Evolutionary conservation across 2,113 vertebrate genomes (phyloP), one percentile per base, ranked within the genome.

Genomic region (Stegostoma tigrinum): DNA sequence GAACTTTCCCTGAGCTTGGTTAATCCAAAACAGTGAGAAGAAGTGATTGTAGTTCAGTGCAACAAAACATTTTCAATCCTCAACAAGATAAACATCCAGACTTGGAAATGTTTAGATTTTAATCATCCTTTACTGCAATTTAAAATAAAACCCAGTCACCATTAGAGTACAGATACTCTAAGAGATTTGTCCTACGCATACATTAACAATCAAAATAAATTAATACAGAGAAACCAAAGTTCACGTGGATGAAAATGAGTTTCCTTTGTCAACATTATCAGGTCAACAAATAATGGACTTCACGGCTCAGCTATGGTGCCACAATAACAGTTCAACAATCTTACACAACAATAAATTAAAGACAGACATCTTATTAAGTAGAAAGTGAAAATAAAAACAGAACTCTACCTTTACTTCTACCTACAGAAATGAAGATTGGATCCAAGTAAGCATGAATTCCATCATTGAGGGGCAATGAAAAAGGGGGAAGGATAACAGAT

Each of bases 331-430:
- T 70, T 86, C 90, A 86, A 96, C 96, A 96, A 95, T 55, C 68
- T 70, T n/a, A 68, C 67, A 96, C 0, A 96, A 94, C 96, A 30
- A n/a, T 96, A 96, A 97, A 96, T 97, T 96, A 67, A 96, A 52
- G 89, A 96, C 95, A 87, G 78, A 97, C 86, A 96, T 52, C 15
- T 2, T 23, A 96, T 96, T 86, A 96, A 95, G 96, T 94, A 96
- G 97, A 96, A 96, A 80, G 96, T 97, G 95, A 97, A 96, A 98
- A 97, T 96, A 98, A 98, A 97, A 96, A 78, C 96, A 97, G 72
- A 96, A 97, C 96, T 98, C 98, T 99, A 99, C 99, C 99, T 99
- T 99, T 99, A 98, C 98, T 98, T 98, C 99, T 99, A 98, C 98
- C 99, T 99, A 98, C 96, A 98, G 97, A 97, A 96, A 98, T 96